Evolutionary conservation across 2,113 vertebrate species (phyloP), one percentile per base, ranked within the genome.

Genomic region (Xyliphius kryptos): DNA sequence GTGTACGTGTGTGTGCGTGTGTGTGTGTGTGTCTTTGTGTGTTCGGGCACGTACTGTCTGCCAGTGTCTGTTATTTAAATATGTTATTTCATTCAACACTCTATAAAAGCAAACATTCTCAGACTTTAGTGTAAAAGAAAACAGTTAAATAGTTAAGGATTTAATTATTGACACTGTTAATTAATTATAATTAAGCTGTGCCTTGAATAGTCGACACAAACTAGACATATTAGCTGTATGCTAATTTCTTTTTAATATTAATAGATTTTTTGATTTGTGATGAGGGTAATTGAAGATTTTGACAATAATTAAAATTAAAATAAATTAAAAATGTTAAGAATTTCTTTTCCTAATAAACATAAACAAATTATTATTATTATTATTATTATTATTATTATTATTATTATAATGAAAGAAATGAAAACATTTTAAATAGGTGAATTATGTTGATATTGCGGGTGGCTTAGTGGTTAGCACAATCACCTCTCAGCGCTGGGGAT

Each of bases 1-100:
- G 68, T 54, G 40, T 32, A 44, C 22, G 49, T 21, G 43, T 40
- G 56, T 46, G 32, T 20, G 19, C 15, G 8, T 1, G n/a, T 53
- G 37, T 9, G 57, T 52, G 41, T 26, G 41, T 63, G 13, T 77
- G 64, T 65, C 54, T 78, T 56, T 60, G 66, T 49, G 26, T 14
- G 21, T 41, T n/a, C 43, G n/a, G 13, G 6, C 6, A 46, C 43
- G 10, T 3, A n/a, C 14, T 46, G 13, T 46, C 6, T 46, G 12
- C n/a, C n/a, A n/a, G 13, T n/a, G 43, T n/a, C 43, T n/a, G 14
- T 14, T n/a, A 15, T 46, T 46, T 46, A 46, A 46, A n/a, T 46
- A 15, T n/a, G 13, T 15, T n/a, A 15, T 2, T 46, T n/a, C 43
- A n/a, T 46, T 6, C 14, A n/a, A 46, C 14, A 46, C 6, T n/a